Percentiles rank a stretch among this genome's conserved stretches.
Evolutionary conservation across 2,888 invertebrate species (phyloP).

Genomic region (Netelia fuscicornis): DNA sequence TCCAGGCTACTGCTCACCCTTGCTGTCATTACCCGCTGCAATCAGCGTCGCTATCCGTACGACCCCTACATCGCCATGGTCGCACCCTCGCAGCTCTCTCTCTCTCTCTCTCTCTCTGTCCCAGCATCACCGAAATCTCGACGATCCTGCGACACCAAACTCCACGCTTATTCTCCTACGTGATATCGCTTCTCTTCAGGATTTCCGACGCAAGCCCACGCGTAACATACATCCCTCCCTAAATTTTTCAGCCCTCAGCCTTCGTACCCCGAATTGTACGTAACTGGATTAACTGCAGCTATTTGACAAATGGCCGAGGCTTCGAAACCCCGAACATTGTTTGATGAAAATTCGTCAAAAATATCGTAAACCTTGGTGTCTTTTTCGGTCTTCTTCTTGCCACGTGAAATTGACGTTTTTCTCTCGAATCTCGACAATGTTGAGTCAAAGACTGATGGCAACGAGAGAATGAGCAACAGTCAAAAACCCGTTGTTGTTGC

Average conservation of each 20-base stretch:
- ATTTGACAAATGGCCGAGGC: conserved; percentile 80
- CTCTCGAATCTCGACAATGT: background rate
- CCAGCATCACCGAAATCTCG: conserved; percentile 57
- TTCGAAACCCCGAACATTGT: conserved; percentile 40
- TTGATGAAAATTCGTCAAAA: conserved; percentile 10
- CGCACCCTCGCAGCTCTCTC: conserved; percentile 59
- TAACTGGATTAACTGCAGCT: conserved; percentile 83
- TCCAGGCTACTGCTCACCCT: conserved; percentile 85
- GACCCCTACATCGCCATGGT: conserved; percentile 66
- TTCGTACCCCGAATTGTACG: conserved; percentile 73
- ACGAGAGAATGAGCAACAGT: background rate
- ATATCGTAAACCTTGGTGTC: background rate
- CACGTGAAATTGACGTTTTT: background rate
- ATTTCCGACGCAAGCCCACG: conserved; percentile 67
- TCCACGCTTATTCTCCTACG: conserved; percentile 43
- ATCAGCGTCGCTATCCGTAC: conserved; percentile 80
- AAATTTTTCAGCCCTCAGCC: conserved; percentile 40
- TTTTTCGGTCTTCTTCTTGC: background rate
- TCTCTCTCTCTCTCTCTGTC: conserved; percentile 42
- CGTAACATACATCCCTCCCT: conserved; percentile 61
- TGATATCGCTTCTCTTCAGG: conserved; percentile 15
- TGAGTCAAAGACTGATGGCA: background rate
- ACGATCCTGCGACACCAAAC: conserved; percentile 64
- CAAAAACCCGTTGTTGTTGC: background rate
- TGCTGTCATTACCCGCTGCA: conserved; percentile 84